phyloP scores from a whole-genome alignment of 2,113 vertebrate genomes.

The Aplodontia rufa region DNA sequence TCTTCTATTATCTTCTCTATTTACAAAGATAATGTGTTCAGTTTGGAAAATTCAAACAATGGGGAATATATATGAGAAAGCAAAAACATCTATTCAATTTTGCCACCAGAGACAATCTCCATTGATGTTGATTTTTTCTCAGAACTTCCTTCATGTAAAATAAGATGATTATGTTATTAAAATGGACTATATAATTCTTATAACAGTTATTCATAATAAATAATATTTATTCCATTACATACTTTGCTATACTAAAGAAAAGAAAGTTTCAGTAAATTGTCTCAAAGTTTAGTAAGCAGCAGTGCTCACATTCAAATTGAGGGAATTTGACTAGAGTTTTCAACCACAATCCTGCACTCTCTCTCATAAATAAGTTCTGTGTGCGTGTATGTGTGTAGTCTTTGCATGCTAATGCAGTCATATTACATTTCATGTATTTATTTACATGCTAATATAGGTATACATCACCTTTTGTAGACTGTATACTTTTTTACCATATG shows the following conservation, averaged over 20 bases:
- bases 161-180: not conserved
- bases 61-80: not conserved
- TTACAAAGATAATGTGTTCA: not conserved
- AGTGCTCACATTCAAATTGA: not conserved
- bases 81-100: conserved; percentile 11
- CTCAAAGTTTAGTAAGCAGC: not conserved
- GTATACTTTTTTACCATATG: not conserved
- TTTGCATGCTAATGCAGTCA: not conserved
- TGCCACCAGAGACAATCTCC: not conserved
- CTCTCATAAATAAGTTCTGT: not conserved
- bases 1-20: not conserved
- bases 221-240: not conserved
- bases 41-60: not conserved
- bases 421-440: not conserved
- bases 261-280: not conserved
- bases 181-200: not conserved
- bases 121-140: not conserved
- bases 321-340: not conserved
- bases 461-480: not conserved
- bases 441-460: not conserved
- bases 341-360: not conserved
- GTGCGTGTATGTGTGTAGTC: not conserved
- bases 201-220: not conserved
- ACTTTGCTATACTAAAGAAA: conserved; percentile 1
- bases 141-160: not conserved